These are phyloP conservation scores for Mustela lutreola DNA, from an alignment of 2,113 vertebrate genomes.

Conservation along the genomic window DNA sequence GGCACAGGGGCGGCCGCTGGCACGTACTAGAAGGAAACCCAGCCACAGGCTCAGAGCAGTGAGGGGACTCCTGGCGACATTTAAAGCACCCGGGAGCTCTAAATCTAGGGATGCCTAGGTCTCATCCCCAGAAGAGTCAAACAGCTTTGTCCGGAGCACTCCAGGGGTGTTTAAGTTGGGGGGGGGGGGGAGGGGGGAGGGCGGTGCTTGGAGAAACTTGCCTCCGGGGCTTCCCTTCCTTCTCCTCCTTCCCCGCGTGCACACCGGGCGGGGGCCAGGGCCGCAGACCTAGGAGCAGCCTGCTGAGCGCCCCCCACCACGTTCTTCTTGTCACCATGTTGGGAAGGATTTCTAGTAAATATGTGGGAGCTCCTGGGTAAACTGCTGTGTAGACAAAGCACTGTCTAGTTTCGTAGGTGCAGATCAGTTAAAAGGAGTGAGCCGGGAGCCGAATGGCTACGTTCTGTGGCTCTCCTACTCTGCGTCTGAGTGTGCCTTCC, in stretches of 20 bases:
- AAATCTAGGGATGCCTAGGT: background rate
- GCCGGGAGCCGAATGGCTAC: background rate
- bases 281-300: background rate
- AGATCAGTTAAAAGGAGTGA: background rate
- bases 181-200: accelerated
- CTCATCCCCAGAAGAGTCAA: background rate
- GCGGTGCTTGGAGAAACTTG: background rate
- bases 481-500: background rate
- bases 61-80: background rate
- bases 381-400: background rate
- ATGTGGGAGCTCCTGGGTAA: background rate
- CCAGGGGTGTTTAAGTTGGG: background rate
- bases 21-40: slow-evolving; percentile 88
- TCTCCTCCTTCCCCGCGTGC: background rate
- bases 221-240: background rate
- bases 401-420: background rate
- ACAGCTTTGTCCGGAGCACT: background rate
- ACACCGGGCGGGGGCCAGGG: background rate
- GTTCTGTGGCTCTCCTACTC: background rate
- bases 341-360: slow-evolving; percentile 14
- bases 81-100: background rate
- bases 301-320: background rate
- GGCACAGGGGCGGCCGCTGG: slow-evolving; percentile 91
- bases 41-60: background rate
- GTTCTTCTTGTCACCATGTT: background rate